Conservation (phyloP, 2,113 vertebrate genomes). For the Zosterops lateralis region DNA sequence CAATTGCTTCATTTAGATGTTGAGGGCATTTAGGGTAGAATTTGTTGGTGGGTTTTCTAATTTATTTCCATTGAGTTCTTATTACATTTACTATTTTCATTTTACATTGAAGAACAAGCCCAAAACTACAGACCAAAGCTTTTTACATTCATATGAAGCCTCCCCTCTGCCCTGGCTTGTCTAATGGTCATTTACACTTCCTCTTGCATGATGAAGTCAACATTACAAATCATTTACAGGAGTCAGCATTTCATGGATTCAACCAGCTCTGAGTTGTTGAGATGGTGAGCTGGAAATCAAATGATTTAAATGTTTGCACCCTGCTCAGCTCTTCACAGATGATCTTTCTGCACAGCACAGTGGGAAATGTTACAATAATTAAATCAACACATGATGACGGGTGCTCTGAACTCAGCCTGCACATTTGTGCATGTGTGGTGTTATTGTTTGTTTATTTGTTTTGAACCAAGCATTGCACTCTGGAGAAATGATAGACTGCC, state of each 20-base stretch:
- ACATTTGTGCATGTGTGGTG: background rate
- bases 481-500: background rate
- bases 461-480: background rate
- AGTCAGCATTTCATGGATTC: background rate
- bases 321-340: background rate
- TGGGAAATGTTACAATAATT: conserved; percentile 28
- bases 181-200: background rate
- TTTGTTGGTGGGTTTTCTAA: background rate
- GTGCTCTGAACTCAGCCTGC: background rate
- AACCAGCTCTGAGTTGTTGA: background rate
- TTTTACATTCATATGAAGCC: background rate
- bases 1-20: background rate
- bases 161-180: background rate
- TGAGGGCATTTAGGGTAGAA: background rate
- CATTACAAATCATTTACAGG: background rate
- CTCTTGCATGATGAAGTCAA: background rate
- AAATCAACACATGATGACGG: background rate
- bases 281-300: background rate
- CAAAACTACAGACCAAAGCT: background rate
- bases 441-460: background rate
- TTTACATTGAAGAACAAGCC: background rate
- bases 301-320: conserved; percentile 20
- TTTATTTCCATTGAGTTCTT: background rate
- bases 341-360: background rate
- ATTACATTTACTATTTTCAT: background rate